Conservation (phyloP, 2,113 vertebrate genomes). For the Ailuropoda melanoleuca region DNA sequence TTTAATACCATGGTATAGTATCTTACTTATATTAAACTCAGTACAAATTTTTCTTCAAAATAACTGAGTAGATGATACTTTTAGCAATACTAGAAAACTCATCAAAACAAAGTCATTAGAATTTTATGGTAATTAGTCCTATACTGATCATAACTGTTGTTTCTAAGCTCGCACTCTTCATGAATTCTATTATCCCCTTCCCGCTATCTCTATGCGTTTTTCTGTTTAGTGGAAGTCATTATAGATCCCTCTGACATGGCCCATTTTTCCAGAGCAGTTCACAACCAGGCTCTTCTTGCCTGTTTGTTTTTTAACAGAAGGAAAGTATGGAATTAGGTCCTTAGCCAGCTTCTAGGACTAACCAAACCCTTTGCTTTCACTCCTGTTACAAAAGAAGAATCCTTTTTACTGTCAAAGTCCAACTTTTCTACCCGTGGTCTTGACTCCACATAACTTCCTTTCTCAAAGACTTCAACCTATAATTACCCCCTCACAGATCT, state of each 20-base stretch:
- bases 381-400: not conserved
- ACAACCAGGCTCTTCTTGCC: not conserved
- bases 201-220: not conserved
- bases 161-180: not conserved
- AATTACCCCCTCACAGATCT: not conserved
- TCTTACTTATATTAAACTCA: constrained; percentile 4
- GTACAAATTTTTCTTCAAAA: constrained; percentile 39
- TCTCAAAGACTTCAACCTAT: not conserved
- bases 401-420: not conserved
- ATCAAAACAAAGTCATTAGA: not conserved
- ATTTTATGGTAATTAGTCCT: not conserved
- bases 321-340: not conserved
- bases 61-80: not conserved
- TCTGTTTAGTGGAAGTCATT: not conserved
- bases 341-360: not conserved
- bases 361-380: not conserved
- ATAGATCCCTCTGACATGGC: not conserved
- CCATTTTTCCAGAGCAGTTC: not conserved
- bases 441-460: not conserved
- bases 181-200: not conserved
- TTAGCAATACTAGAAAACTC: not conserved
- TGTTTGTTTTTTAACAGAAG: not conserved
- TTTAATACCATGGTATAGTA: not conserved
- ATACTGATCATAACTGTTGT: not conserved
- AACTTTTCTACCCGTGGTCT: not conserved